Percentiles rank a stretch among this genome's conserved stretches.
Conservation (phyloP, 2,888 invertebrate genomes). For the Troides oblongomaculatus region DNA sequence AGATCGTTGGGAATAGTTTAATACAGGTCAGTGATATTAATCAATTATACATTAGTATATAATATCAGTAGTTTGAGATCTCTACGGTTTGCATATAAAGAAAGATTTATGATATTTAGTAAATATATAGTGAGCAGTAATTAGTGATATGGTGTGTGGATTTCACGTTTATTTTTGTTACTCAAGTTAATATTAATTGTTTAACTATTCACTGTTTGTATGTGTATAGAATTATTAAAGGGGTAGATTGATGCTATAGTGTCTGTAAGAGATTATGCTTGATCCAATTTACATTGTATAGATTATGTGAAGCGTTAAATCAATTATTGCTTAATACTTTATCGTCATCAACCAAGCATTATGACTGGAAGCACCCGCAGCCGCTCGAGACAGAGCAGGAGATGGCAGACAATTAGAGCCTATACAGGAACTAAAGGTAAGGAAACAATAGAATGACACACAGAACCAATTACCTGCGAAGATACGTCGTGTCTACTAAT, state of each 20-base stretch:
- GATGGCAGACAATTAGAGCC: slow-evolving; percentile 25
- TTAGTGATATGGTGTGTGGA: slow-evolving; percentile 15
- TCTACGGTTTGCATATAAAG: not conserved
- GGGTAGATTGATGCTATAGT: slow-evolving; percentile 14
- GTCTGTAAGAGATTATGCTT: slow-evolving; percentile 1
- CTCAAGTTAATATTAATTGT: not conserved
- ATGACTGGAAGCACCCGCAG: slow-evolving; percentile 26
- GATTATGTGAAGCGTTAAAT: slow-evolving; percentile 27
- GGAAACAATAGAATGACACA: slow-evolving; percentile 21
- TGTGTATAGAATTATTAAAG: slow-evolving; percentile 3
- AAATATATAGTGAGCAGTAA: not conserved
- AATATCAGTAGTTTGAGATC: not conserved
- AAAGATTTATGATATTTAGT: not conserved
- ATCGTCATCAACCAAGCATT: slow-evolving; percentile 24
- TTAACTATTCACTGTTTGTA: not conserved
- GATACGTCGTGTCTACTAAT: not conserved
- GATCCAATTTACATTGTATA: slow-evolving; percentile 17
- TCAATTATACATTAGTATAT: slow-evolving; percentile 5
- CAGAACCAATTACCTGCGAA: not conserved
- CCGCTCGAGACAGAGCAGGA: slow-evolving; percentile 19
- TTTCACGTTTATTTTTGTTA: not conserved
- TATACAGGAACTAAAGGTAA: slow-evolving; percentile 24
- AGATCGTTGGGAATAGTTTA: slow-evolving; percentile 39
- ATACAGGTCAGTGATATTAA: slow-evolving; percentile 38
- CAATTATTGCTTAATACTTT: slow-evolving; percentile 26